Evolutionary conservation across 2,113 vertebrate species (phyloP).

Genomic region (Sylvia atricapilla): DNA sequence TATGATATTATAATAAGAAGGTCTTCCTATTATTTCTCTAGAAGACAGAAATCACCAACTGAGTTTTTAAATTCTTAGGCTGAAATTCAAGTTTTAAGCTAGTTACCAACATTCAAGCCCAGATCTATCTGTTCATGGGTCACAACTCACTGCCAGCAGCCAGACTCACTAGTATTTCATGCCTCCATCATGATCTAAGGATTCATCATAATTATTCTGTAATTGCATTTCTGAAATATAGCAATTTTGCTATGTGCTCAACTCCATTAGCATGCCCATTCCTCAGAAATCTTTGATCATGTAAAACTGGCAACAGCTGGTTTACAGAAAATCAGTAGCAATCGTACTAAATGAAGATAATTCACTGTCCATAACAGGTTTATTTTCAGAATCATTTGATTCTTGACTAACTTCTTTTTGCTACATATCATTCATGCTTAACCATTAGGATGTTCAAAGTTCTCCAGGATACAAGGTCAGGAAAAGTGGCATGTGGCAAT

Average conservation of each 20-base stretch:
- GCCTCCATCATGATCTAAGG: not conserved
- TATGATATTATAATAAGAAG: not conserved
- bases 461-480: not conserved
- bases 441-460: not conserved
- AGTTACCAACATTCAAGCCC: not conserved
- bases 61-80: not conserved
- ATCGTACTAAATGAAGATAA: not conserved
- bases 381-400: not conserved
- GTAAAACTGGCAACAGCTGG: not conserved
- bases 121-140: not conserved
- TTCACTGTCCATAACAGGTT: not conserved
- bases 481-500: not conserved
- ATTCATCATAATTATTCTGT: not conserved
- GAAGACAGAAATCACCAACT: not conserved
- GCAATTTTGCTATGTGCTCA: not conserved
- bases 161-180: not conserved
- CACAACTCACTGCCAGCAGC: not conserved
- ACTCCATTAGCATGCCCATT: not conserved
- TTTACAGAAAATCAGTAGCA: not conserved
- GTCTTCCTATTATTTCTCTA: not conserved
- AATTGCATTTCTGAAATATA: not conserved
- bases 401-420: not conserved
- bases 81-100: not conserved
- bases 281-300: not conserved
- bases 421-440: not conserved